A percentile compares a stretch with the other conserved stretches of the same genome.
Conservation (phyloP, 2,113 vertebrate genomes). For the Zapornia atra region DNA sequence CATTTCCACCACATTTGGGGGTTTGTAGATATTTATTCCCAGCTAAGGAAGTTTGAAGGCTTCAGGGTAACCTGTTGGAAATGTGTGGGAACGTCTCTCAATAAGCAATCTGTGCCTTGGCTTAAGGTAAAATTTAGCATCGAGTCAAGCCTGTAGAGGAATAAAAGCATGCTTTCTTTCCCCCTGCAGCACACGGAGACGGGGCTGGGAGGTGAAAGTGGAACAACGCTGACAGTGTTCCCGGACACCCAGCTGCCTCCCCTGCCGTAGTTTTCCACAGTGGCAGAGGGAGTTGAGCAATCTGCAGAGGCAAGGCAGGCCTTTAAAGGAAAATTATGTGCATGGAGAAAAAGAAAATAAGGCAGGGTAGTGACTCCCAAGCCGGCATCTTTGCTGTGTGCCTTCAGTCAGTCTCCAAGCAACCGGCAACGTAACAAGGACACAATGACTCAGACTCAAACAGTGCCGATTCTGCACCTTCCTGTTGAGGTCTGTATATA, state of each 20-base stretch:
- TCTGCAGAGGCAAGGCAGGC: constrained; percentile 24
- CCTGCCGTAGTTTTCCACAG: constrained; percentile 78
- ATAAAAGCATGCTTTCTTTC: constrained; percentile 80
- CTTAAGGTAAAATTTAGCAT: constrained; percentile 60
- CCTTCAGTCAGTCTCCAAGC: constrained; percentile 22
- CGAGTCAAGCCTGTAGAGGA: constrained; percentile 36
- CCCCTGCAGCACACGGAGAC: background rate
- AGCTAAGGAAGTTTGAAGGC: constrained; percentile 24
- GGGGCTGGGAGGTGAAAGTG: constrained; percentile 64
- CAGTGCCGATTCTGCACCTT: background rate
- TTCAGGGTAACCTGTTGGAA: constrained; percentile 34
- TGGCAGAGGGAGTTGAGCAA: constrained; percentile 1
- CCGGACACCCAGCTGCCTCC: constrained; percentile 50
- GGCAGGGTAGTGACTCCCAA: background rate
- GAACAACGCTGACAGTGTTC: constrained; percentile 81
- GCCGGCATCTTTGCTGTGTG: background rate
- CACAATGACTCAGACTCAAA: constrained; percentile 42
- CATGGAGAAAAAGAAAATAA: constrained; percentile 52
- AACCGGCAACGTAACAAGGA: constrained; percentile 2
- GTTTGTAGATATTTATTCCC: constrained; percentile 3
- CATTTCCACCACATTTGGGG: constrained; percentile 10
- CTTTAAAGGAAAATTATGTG: constrained; percentile 57
- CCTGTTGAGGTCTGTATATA: background rate
- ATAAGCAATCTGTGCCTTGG: constrained; percentile 75
- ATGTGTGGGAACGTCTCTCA: constrained; percentile 60